Base-by-base conservation (phyloP, 2,113 vertebrate species). In the Lampris incognitus region DNA sequence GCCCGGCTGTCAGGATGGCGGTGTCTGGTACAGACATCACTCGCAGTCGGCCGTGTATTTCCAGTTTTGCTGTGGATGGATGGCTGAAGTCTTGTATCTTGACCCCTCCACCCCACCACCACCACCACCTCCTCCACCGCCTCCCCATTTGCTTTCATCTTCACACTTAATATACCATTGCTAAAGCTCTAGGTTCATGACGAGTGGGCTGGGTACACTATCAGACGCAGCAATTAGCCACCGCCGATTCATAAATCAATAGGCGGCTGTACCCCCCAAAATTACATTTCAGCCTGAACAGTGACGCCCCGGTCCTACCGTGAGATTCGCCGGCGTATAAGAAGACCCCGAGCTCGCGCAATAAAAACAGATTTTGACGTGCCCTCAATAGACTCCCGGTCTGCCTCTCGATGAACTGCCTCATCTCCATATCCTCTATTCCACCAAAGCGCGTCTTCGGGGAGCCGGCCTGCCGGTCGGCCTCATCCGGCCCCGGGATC, bases 1-100 rank as follows among this genome's bases (percentile, higher is more conserved):
- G 38, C 62, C 41, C 1, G 36, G 66, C 38, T 73, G 41, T 55
- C 42, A 38, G 63, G 71, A 59, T 77, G 75, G 70, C 61, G 58
- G 89, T 87, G 89, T 79, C 85, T 90, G 74, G 74, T 63, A 72
- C 90, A 70, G 93, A 93, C 82, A 69, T 91, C 91, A 46, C 90
- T 82, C 24, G 2, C 67, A 69, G 48, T 85, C 76, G 83, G 50
- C 24, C 24, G 24, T 24, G 24, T 24, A 24, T 24, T 24, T 24
- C 24, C 24, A 24, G 24, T 24, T 24, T 24, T 24, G 24, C 24
- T 24, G 24, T 24, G 24, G 24, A 24, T 24, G 24, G 24, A 24
- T 24, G 24, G 24, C 24, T 24, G 24, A 24, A 24, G 24, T 24
- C 24, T 24, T 24, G 24, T 24, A 24, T 24, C 24, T 24, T 24